A percentile compares a stretch with the other conserved stretches of the same genome.
These are phyloP conservation scores for Leptobrachium leishanense DNA, from an alignment of 2,113 vertebrate genomes.

Conservation along the genomic window DNA sequence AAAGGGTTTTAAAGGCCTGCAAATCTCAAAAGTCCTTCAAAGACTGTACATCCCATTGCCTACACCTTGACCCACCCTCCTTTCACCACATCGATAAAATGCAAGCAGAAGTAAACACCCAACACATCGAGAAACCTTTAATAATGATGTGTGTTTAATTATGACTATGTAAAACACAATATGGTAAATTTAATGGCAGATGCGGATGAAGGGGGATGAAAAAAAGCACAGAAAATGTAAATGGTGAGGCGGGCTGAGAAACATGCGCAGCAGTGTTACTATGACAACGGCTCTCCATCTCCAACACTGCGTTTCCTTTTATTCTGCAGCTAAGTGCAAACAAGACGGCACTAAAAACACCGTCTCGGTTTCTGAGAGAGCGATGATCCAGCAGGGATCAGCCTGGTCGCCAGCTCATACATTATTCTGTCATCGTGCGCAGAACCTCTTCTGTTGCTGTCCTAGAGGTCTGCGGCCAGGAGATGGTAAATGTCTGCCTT, in stretches of 20 bases:
- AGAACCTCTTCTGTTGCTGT: neutral
- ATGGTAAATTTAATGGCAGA: constrained; percentile 6
- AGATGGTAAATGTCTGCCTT: neutral
- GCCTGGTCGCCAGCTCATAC: constrained; percentile 18
- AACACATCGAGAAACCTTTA: neutral
- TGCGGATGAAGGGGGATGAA: neutral
- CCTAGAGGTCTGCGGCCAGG: neutral
- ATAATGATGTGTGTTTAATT: neutral
- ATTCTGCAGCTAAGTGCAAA: constrained; percentile 37
- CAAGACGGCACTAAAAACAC: constrained; percentile 28
- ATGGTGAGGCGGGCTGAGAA: constrained; percentile 18
- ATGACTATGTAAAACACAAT: neutral
- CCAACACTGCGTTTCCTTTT: constrained; percentile 15
- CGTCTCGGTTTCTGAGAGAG: neutral
- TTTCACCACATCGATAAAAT: too few species aligned
- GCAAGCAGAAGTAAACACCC: too few species aligned
- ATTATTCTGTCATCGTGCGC: constrained; percentile 3
- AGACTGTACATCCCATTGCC: too few species aligned
- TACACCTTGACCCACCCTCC: too few species aligned
- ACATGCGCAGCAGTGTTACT: constrained; percentile 30
- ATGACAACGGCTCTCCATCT: constrained; percentile 30
- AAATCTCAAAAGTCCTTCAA: too few species aligned
- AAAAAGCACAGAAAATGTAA: constrained; percentile 20
- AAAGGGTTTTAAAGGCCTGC: too few species aligned
- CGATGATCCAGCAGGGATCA: constrained; percentile 15